Evolutionary conservation across 1,140 invertebrate species (phyloP), one percentile per base, ranked within the genome.

Genomic region (Ostrea edulis): DNA sequence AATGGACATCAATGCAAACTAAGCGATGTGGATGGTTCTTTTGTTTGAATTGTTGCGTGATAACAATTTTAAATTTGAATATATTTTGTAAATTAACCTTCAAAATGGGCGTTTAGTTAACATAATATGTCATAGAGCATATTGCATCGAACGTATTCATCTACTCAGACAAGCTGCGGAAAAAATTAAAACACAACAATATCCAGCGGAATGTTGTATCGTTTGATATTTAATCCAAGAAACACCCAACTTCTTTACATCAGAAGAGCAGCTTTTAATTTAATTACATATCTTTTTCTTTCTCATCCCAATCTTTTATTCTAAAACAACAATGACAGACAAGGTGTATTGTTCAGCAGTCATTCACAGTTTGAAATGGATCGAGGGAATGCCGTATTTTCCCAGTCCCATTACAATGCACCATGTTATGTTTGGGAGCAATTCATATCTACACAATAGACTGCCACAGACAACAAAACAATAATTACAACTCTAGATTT

Each of bases 401-500:
- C 68, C 68, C 68, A 77, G 68, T 25, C 68, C 22, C 14, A 77
- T 14, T 25, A 77, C 68, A 77, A 77, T 29, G 68, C 11, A 2
- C 65, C 68, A 17, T 77, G 68, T 77, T 29, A 77, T 77, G 29
- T 77, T 77, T 77, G 29, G 68, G 22, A 77, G 68, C 29, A 77
- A 77, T 77, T 77, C 25, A 77, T 77, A 25, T 22, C 25, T 25
- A 25, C 68, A 77, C 68, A 77, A 77, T 29, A 25, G 68, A 77
- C 68, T 35, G 11, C 68, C 68, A 77, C 68, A 77, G 68, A 77
- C 68, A 14, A 77, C 68, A 77, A 77, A 77, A 77, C 68, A 77
- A 77, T 77, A 77, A 77, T 77, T 77, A 77, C 68, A 77, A 77
- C 68, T 25, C 68, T 12, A 35, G 25, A 35, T 77, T 77, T 77